Evolutionary conservation across 2,888 invertebrate species (phyloP).

Genomic region (Hedychridium roseum): DNA sequence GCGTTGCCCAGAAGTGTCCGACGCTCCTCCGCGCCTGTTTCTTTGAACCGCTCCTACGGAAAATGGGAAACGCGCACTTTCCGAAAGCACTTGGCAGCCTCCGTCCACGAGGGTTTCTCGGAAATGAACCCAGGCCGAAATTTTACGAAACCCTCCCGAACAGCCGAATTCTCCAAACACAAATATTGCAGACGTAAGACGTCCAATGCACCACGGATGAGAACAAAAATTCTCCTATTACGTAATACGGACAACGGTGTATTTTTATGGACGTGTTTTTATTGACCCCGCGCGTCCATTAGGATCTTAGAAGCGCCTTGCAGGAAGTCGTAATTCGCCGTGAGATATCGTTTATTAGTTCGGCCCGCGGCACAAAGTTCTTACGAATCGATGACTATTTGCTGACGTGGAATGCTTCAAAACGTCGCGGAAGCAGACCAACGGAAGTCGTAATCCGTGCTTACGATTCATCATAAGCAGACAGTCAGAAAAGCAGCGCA

Average conservation of each 20-base stretch:
- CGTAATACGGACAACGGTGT: no score
- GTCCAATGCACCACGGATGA: no score
- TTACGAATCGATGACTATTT: conserved; percentile 20
- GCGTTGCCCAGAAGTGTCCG: conserved; percentile 16
- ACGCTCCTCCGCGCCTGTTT: conserved; percentile 23
- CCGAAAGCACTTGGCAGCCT: conserved; percentile 30
- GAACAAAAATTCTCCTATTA: no score
- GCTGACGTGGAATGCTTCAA: conserved; percentile 18
- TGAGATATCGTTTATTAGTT: conserved; percentile 37
- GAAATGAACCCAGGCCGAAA: no score
- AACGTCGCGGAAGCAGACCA: conserved; percentile 9
- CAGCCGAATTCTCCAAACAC: no score
- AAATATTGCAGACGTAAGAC: no score
- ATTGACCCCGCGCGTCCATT: conserved; percentile 13
- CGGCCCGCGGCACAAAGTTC: conserved; percentile 21
- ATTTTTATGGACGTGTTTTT: conserved; percentile 6
- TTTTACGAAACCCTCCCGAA: no score
- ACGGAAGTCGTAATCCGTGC: conserved; percentile 25
- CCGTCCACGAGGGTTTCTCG: no score
- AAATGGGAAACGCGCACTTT: conserved; percentile 35
- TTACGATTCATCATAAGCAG: no score
- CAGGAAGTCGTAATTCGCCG: conserved; percentile 36
- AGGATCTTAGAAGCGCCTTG: conserved; percentile 11
- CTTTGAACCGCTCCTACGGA: conserved; percentile 36
- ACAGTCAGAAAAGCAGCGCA: no score